Conservation (phyloP, 2,888 invertebrate species). For the Synergus umbraculus region DNA sequence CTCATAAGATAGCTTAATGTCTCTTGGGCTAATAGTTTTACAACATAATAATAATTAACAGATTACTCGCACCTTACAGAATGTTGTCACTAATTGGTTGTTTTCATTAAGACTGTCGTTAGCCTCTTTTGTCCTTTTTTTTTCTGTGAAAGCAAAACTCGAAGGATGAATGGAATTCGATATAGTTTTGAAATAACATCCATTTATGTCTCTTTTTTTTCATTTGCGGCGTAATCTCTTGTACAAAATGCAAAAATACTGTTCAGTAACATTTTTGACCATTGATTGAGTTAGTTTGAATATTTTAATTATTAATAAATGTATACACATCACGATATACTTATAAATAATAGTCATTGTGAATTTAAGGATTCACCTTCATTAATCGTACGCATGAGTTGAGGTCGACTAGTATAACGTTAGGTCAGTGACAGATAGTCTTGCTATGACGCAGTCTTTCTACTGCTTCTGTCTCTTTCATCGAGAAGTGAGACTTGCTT, state of each 20-base stretch:
- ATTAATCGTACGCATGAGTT: too few relatives aligned
- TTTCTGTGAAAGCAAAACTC: not conserved
- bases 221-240: too few relatives aligned
- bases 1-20: not conserved
- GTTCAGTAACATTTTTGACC: too few relatives aligned
- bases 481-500: too few relatives aligned
- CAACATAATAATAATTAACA: not conserved
- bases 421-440: conserved; percentile 13
- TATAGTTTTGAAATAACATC: conserved; percentile 4
- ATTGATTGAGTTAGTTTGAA: too few relatives aligned
- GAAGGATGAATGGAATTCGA: not conserved
- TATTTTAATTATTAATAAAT: too few relatives aligned
- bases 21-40: conserved; percentile 1
- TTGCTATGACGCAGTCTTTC: not conserved
- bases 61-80: not conserved
- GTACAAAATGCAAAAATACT: too few relatives aligned
- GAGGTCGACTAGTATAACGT: not conserved
- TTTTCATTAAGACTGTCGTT: conserved; percentile 11
- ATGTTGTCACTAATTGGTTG: conserved; percentile 4
- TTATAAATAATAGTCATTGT: too few relatives aligned
- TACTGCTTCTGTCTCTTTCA: not conserved
- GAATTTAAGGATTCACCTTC: too few relatives aligned
- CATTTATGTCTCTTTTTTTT: not conserved
- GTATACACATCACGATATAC: too few relatives aligned
- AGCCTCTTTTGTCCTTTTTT: conserved; percentile 16